These are phyloP conservation scores for Phymorhynchus buccinoides DNA, from an alignment of 1,140 invertebrate species.

Conservation along the genomic window DNA sequence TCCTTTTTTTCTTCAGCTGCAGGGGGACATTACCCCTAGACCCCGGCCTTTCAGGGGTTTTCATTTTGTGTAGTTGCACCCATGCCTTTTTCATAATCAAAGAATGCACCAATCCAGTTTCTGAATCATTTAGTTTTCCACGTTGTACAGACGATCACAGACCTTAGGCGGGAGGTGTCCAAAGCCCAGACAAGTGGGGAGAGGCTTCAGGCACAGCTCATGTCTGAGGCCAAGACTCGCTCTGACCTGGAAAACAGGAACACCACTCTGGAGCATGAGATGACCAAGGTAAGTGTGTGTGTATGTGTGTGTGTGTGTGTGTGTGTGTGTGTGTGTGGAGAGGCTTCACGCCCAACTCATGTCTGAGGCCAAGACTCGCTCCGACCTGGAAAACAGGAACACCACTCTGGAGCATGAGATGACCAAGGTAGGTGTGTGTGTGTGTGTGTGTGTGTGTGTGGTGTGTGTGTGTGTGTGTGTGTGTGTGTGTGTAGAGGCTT, in stretches of 20 bases:
- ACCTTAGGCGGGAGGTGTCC: constrained; percentile 53
- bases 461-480: no score
- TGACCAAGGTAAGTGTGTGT: constrained; percentile 63
- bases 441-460: no score
- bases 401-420: no score
- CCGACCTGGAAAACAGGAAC: constrained; percentile 52
- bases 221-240: constrained; percentile 61
- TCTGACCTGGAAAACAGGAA: constrained; percentile 65
- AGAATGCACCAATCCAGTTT: no score
- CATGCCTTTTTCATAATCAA: no score
- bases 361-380: constrained; percentile 60
- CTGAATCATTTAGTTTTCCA: no score
- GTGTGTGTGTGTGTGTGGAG: no score
- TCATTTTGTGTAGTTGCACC: no score
- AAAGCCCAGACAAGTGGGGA: constrained; percentile 51
- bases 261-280: constrained; percentile 61
- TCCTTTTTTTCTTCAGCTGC: no score
- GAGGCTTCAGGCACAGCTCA: constrained; percentile 58
- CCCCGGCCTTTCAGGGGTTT: no score
- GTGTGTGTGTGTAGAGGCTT: constrained; percentile 53
- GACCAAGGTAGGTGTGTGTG: no score
- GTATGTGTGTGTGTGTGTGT: background rate
- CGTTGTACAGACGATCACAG: constrained; percentile 54
- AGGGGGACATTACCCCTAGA: no score
- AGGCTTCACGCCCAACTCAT: constrained; percentile 59